A percentile compares a stretch with the other conserved stretches of the same genome.
Evolutionary conservation across 2,113 vertebrate genomes (phyloP).

Genomic region (Vidua macroura): DNA sequence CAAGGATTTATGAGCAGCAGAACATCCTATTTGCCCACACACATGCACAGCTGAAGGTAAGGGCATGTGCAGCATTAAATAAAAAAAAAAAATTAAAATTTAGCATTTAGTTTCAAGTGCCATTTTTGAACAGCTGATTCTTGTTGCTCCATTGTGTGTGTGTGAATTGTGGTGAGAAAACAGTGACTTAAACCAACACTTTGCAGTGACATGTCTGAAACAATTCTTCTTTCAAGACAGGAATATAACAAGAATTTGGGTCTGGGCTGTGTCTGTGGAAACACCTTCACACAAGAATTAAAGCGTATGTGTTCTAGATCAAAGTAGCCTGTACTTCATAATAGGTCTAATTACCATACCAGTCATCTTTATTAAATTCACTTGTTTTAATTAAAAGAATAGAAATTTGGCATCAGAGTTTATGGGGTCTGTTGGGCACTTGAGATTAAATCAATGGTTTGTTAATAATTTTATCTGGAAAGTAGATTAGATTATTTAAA

Average conservation of each 20-base stretch:
- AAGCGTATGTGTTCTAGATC: background rate
- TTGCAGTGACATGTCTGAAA: background rate
- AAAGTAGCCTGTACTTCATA: background rate
- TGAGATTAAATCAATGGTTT: slow-evolving; percentile 37
- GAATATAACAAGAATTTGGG: background rate
- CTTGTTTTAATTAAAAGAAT: slow-evolving; percentile 23
- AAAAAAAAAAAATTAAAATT: background rate
- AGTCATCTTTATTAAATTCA: background rate
- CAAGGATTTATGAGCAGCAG: background rate
- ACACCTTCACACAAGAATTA: slow-evolving; percentile 7
- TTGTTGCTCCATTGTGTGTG: background rate
- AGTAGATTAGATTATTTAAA: slow-evolving; percentile 38
- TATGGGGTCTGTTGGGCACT: background rate
- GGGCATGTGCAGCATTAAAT: fast-evolving
- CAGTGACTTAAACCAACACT: background rate
- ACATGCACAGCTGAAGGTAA: background rate
- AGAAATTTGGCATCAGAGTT: background rate
- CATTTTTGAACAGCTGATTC: background rate
- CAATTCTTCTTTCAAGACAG: background rate
- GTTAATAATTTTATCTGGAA: slow-evolving; percentile 32
- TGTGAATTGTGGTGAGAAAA: background rate
- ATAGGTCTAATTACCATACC: background rate
- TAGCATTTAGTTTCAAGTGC: background rate
- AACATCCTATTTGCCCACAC: background rate
- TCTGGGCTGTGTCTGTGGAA: slow-evolving; percentile 10